Conservation (phyloP, 2,888 invertebrate genomes). For the Drosophila percnosoma region DNA sequence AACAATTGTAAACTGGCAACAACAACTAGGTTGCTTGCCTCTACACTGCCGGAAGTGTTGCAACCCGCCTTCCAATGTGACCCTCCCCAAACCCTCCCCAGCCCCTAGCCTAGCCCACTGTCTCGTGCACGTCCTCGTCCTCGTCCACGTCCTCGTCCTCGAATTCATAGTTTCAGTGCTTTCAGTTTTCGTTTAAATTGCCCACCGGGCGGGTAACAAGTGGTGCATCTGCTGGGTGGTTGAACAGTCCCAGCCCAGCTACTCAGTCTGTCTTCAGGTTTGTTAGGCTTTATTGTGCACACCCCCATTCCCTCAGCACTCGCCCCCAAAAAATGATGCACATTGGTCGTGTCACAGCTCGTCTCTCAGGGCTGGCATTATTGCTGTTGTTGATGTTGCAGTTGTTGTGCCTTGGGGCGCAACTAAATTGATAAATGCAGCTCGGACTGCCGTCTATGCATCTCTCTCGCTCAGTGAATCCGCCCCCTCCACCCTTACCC, state of each 20-base stretch:
- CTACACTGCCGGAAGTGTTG: constrained; percentile 71
- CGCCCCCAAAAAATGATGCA: constrained; percentile 21
- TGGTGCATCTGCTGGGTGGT: constrained; percentile 14
- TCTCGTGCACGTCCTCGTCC: not conserved
- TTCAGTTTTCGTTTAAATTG: constrained; percentile 33
- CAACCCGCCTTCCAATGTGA: not conserved
- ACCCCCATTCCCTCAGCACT: not conserved
- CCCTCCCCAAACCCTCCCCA: not conserved
- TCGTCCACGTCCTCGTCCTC: not conserved
- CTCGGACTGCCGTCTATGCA: constrained; percentile 20
- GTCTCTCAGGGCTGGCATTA: constrained; percentile 49
- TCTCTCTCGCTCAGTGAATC: not conserved
- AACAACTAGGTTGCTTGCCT: constrained; percentile 36
- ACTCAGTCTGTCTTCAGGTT: constrained; percentile 56
- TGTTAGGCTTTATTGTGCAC: constrained; percentile 68
- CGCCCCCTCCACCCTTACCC: not conserved
- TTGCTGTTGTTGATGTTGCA: constrained; percentile 49
- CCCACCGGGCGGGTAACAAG: constrained; percentile 24
- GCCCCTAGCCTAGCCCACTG: not conserved
- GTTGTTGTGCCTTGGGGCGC: constrained; percentile 65
- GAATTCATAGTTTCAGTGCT: constrained; percentile 1
- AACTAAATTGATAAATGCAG: constrained; percentile 76
- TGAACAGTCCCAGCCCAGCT: not conserved
- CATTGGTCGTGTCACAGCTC: constrained; percentile 63
- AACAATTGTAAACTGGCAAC: constrained; percentile 65